Base-by-base conservation (phyloP, 2,113 vertebrate genomes). In the Hyperopisus bebe region DNA sequence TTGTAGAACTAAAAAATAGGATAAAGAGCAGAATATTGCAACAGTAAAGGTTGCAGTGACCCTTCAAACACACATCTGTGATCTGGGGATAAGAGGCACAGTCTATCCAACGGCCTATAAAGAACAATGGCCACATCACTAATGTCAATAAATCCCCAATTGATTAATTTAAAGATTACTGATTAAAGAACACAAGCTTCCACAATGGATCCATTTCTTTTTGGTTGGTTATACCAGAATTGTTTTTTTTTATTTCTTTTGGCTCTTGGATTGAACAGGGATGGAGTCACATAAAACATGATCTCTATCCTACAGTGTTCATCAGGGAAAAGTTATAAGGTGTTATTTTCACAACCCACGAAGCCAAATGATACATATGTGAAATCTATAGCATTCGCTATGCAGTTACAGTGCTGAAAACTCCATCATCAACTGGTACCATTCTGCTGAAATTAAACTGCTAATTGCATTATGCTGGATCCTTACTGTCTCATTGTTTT, bases 381-480 rank as follows among this genome's bases (percentile, higher is more conserved):
- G 24, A 84, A 11, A 24, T 83, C 35, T 1, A 44, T 8, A 82
- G 17, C 3, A 19, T 42, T 35, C 11, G 11, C 19, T 80, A 80
- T 42, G 21, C 44, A 86, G 84, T 51, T 86, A 31, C 50, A 39
- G 50, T 53, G 5, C 47, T 19, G 48, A 51, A 50, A 39, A n/a
- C 11, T 3, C 11, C 15, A 1, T 19, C 46, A 9, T 83, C 7
- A 48, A 88, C 86, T 80, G 90, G 77, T 35, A 47, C 39, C 51
- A 84, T 66, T 84, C 51, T 84, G 35, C 31, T 48, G 87, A 51
- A 88, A 88, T 90, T 62, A 83, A 88, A 88, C 24, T 35, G 47
- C 27, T 83, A 88, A 58, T 88, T 88, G n/a, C 74, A 90, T 88
- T 88, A 51, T 53, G 27, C 88, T 47, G 77, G 50, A 50, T 13